These are phyloP conservation scores for Lepidocyrtinus sp. DNA, from an alignment of 2,888 invertebrate species.

Conservation along the genomic window DNA sequence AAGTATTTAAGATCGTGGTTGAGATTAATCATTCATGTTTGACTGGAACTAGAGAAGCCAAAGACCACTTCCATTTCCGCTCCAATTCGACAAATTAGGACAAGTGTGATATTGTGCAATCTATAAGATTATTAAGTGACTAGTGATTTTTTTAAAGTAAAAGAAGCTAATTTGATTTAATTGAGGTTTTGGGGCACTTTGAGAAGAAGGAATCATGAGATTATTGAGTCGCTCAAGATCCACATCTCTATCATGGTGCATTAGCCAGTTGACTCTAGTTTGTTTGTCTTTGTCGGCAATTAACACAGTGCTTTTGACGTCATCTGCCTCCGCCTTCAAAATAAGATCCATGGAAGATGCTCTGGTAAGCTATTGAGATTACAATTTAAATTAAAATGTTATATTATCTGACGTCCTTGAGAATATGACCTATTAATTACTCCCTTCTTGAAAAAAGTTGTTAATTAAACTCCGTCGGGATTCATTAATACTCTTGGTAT, in stretches of 20 bases:
- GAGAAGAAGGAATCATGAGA: background rate
- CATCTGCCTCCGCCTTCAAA: slow-evolving; percentile 14
- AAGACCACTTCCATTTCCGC: slow-evolving; percentile 9
- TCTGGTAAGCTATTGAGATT: slow-evolving; percentile 42
- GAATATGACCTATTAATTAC: slow-evolving; percentile 23
- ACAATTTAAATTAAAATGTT: background rate
- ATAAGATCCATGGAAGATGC: slow-evolving; percentile 44
- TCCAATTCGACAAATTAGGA: slow-evolving; percentile 19
- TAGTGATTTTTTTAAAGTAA: background rate
- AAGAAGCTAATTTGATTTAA: background rate
- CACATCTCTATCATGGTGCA: background rate
- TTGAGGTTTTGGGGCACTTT: slow-evolving; percentile 1
- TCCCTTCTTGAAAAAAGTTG: background rate
- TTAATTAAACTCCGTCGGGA: background rate
- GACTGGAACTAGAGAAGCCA: no score
- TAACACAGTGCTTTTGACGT: background rate
- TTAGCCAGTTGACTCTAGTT: background rate
- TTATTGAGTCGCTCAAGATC: background rate
- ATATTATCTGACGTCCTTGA: slow-evolving; percentile 29
- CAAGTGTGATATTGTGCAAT: background rate
- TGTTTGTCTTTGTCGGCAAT: slow-evolving; percentile 22
- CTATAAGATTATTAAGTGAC: background rate
- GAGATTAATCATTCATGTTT: no score
- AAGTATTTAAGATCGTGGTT: no score
- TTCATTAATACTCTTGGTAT: background rate